These are phyloP conservation scores for Actinostola sp. DNA, from an alignment of 92 coral and sea anemone species.

Conservation along the genomic window DNA sequence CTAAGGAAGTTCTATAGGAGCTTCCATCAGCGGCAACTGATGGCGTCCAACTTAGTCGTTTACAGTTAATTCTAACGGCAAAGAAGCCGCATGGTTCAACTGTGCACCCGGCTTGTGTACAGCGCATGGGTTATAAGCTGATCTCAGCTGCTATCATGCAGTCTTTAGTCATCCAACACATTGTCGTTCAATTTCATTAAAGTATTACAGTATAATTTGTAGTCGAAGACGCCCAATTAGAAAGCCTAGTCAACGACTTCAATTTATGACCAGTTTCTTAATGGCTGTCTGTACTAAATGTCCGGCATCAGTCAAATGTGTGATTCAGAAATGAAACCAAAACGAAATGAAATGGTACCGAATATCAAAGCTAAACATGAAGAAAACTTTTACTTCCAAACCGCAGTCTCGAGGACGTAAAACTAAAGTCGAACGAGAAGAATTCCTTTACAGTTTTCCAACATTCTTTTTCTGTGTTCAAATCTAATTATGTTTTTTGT, in stretches of 20 bases:
- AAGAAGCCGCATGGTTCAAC: too few species aligned
- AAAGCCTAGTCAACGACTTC: not conserved
- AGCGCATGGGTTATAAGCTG: too few species aligned
- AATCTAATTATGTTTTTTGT: not conserved
- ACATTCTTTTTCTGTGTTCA: not conserved
- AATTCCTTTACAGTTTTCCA: too few species aligned
- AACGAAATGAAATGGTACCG: too few species aligned
- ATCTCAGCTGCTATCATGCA: not conserved
- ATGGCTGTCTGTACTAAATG: not conserved
- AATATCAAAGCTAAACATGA: too few species aligned
- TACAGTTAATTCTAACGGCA: too few species aligned
- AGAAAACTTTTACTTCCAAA: too few species aligned
- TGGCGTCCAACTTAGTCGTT: too few species aligned
- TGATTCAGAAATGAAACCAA: too few species aligned
- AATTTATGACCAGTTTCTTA: not conserved
- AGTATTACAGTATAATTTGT: conserved; percentile 4
- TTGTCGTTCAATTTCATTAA: conserved; percentile 1
- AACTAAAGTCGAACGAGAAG: too few species aligned
- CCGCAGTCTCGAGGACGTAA: too few species aligned
- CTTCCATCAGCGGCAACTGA: not conserved
- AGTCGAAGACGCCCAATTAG: conserved; percentile 5
- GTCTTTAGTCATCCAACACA: not conserved
- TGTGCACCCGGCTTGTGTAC: not conserved
- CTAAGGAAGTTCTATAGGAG: not conserved
- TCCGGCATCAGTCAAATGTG: not conserved